These are phyloP conservation scores for Hymenochirus boettgeri DNA, from an alignment of 2,113 vertebrate genomes.

Conservation along the genomic window DNA sequence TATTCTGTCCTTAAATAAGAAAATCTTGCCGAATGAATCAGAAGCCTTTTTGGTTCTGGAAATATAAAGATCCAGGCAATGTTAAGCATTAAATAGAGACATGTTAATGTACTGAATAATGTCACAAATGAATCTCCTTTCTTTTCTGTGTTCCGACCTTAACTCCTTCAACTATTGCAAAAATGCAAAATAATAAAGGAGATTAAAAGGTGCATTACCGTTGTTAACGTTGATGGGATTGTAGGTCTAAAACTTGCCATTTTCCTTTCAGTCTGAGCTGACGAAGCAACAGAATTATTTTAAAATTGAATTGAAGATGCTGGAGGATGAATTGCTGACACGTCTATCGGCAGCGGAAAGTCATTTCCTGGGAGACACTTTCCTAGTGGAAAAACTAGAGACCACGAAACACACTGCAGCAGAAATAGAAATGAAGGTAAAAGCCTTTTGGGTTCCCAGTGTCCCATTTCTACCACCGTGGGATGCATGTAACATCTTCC, in stretches of 20 bases:
- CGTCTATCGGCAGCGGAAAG: slow-evolving; percentile 64
- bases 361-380: slow-evolving; percentile 66
- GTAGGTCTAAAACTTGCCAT: slow-evolving; percentile 49
- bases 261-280: slow-evolving; percentile 60
- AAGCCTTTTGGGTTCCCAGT: too few relatives aligned
- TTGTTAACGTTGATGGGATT: slow-evolving; percentile 48
- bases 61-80: too few relatives aligned
- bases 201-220: slow-evolving; percentile 50
- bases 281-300: slow-evolving; percentile 76
- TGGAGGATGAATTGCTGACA: slow-evolving; percentile 68
- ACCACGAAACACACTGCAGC: slow-evolving; percentile 68
- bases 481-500: too few relatives aligned
- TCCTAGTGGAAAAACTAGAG: slow-evolving; percentile 72
- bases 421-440: slow-evolving; percentile 72
- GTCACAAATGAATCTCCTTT: slow-evolving; percentile 41
- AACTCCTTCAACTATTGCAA: slow-evolving; percentile 43
- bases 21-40: too few relatives aligned
- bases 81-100: background rate
- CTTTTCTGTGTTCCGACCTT: slow-evolving; percentile 37
- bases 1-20: too few relatives aligned
- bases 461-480: too few relatives aligned
- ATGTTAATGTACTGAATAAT: slow-evolving; percentile 38
- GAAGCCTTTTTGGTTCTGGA: too few relatives aligned
- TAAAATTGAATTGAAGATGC: slow-evolving; percentile 76
- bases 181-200: slow-evolving; percentile 37